phyloP scores from a whole-genome alignment of 2,888 invertebrate genomes.

The Leptinotarsa haldemani region DNA sequence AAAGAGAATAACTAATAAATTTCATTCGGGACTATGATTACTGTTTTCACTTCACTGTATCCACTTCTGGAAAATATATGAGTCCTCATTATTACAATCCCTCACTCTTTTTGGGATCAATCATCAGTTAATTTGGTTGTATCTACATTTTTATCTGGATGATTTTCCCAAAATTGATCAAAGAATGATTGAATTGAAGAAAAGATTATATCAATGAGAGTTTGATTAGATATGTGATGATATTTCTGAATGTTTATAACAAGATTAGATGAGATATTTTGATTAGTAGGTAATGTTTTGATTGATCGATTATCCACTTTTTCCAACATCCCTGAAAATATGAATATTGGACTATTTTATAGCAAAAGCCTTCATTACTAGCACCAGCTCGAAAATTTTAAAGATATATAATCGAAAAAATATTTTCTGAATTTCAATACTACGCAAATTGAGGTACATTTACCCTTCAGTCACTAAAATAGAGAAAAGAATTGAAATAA shows the following conservation, averaged over 20 bases:
- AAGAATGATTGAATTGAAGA: not conserved
- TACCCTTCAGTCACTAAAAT: not conserved
- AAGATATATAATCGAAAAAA: not conserved
- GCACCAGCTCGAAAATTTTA: not conserved
- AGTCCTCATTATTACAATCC: too few relatives aligned
- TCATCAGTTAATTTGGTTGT: too few relatives aligned
- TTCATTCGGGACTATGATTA: too few relatives aligned
- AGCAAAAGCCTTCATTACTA: not conserved
- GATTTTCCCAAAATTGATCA: not conserved
- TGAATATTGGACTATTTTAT: not conserved
- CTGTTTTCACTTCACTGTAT: too few relatives aligned
- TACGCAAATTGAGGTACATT: not conserved
- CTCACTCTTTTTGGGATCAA: too few relatives aligned
- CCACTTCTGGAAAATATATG: too few relatives aligned
- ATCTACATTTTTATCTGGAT: not conserved
- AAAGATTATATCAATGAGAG: not conserved
- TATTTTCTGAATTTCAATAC: too few relatives aligned
- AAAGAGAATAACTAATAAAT: too few relatives aligned
- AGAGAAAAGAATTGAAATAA: slow-evolving; percentile 3
- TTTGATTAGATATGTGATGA: not conserved
- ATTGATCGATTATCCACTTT: too few relatives aligned
- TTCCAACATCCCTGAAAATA: not conserved
- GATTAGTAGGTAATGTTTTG: too few relatives aligned
- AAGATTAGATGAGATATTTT: too few relatives aligned
- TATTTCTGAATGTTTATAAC: not conserved